Evolutionary conservation across 2,797 vertebrate species (phyloP).

Genomic region (Zalophus californianus): DNA sequence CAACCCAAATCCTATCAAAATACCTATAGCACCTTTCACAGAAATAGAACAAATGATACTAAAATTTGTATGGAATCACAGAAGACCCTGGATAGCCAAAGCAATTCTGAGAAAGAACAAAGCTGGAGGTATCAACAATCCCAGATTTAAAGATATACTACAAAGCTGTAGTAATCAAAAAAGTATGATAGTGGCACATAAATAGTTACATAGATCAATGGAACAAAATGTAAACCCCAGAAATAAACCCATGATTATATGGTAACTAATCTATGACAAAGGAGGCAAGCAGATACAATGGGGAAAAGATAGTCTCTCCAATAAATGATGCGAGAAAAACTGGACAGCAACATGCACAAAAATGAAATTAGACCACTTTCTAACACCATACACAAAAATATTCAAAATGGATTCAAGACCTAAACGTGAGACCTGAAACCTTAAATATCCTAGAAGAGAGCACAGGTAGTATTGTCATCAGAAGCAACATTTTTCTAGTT

Average conservation of each 20-base stretch:
- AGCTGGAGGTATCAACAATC: background rate
- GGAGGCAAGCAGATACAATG: background rate
- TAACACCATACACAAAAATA: background rate
- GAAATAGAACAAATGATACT: background rate
- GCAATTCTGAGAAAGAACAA: background rate
- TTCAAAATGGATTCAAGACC: background rate
- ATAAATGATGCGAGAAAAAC: background rate
- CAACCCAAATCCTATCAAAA: background rate
- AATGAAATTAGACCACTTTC: background rate
- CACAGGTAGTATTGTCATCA: background rate
- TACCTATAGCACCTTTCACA: background rate
- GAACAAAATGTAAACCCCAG: background rate
- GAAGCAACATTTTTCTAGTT: background rate
- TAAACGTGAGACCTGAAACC: background rate
- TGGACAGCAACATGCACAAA: background rate
- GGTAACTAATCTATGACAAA: background rate
- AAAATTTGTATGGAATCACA: background rate
- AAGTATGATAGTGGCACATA: background rate
- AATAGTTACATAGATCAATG: background rate
- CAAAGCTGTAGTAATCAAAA: background rate
- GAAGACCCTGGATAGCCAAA: background rate
- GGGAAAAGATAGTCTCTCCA: background rate
- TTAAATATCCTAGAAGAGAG: background rate
- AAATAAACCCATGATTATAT: background rate
- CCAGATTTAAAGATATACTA: background rate